These are phyloP conservation scores for Trichogramma pretiosum DNA, from an alignment of 1,140 invertebrate genomes.

Conservation along the genomic window DNA sequence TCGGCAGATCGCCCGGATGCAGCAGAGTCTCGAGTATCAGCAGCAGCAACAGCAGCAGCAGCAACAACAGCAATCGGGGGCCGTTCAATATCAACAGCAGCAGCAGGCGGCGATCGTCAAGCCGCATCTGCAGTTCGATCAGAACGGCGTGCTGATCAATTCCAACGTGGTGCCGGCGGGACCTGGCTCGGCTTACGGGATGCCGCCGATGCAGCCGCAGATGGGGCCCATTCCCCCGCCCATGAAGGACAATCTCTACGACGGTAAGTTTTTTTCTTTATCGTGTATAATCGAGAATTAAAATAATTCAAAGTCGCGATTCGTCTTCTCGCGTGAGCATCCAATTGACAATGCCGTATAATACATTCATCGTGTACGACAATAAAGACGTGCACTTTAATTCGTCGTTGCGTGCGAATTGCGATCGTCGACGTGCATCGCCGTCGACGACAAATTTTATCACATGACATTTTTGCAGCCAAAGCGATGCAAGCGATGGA, in stretches of 20 bases:
- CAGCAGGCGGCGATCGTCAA: slow-evolving; percentile 17
- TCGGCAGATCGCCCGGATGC: slow-evolving; percentile 33
- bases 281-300: too few species aligned
- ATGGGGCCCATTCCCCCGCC: too few species aligned
- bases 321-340: too few species aligned
- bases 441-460: too few species aligned
- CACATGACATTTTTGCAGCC: neutral
- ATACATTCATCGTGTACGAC: too few species aligned
- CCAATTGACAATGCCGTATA: too few species aligned
- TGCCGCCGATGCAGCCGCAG: too few species aligned
- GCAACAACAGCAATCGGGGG: slow-evolving; percentile 26
- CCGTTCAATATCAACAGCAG: slow-evolving; percentile 33
- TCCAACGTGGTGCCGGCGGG: slow-evolving; percentile 33
- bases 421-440: too few species aligned
- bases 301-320: too few species aligned
- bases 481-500: slow-evolving; percentile 16
- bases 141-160: slow-evolving; percentile 41
- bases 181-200: too few species aligned
- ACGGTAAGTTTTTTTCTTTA: slow-evolving; percentile 4
- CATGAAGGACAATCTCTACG: neutral
- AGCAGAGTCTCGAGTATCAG: slow-evolving; percentile 36
- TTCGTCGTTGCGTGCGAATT: too few species aligned
- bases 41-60: slow-evolving; percentile 26
- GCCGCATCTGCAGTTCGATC: slow-evolving; percentile 40
- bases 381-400: too few species aligned